These are phyloP conservation scores for Parelbella ahira DNA, from an alignment of 2,888 invertebrate species.

Conservation along the genomic window DNA sequence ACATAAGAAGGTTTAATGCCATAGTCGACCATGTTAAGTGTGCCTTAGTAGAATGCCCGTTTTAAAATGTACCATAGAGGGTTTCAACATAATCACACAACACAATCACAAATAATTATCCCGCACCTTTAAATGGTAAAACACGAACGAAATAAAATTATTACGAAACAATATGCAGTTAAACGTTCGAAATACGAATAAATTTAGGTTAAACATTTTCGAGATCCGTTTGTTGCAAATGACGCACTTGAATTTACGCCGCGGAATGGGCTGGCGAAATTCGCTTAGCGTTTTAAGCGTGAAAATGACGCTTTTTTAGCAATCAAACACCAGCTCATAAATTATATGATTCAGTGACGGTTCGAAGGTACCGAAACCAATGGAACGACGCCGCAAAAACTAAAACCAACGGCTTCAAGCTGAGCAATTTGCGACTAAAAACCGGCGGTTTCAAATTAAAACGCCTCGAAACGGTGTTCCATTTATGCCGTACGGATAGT, in stretches of 20 bases:
- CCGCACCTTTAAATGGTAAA: no score
- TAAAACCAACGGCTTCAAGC: constrained; percentile 15
- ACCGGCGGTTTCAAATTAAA: constrained; percentile 21
- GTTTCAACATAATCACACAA: no score
- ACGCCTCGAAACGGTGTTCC: constrained; percentile 21
- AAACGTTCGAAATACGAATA: constrained; percentile 16
- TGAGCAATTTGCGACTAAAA: constrained; percentile 19
- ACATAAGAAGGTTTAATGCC: no score
- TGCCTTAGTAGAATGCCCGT: no score
- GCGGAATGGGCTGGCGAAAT: neutral
- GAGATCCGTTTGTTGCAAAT: constrained; percentile 5
- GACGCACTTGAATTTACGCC: constrained; percentile 15
- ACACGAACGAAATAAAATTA: neutral
- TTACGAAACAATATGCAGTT: constrained; percentile 5
- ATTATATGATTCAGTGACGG: constrained; percentile 15
- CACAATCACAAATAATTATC: no score
- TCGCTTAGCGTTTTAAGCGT: constrained; percentile 4
- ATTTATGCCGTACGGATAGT: constrained; percentile 19
- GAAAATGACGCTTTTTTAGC: neutral
- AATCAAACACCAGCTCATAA: no score
- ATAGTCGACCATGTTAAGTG: no score
- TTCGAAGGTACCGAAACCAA: constrained; percentile 13
- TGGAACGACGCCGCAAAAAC: constrained; percentile 15
- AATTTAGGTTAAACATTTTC: constrained; percentile 14
- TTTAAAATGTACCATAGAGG: no score